phyloP scores from a whole-genome alignment of 2,797 vertebrate species.

The Micrastur ruficollis region DNA sequence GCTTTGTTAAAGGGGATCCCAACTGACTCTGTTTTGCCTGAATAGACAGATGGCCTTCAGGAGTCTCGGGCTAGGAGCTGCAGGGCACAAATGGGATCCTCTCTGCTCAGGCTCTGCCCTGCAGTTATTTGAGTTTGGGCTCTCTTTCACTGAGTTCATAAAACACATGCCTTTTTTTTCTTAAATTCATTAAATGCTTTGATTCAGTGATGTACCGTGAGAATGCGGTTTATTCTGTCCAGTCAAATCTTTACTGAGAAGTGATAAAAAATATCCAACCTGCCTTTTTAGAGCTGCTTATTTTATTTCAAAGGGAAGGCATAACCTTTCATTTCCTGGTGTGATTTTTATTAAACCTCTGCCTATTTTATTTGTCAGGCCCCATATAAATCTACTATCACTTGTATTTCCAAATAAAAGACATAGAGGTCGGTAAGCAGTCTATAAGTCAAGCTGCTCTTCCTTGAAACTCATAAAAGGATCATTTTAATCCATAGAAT shows the following conservation, averaged over 20 bases:
- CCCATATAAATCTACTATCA: background rate
- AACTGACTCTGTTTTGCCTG: fast-evolving
- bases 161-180: background rate
- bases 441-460: background rate
- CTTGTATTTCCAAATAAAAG: background rate
- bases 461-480: constrained; percentile 44
- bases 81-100: background rate
- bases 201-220: background rate
- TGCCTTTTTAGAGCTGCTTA: background rate
- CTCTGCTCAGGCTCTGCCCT: background rate
- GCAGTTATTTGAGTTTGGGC: background rate
- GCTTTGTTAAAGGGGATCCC: background rate
- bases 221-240: background rate
- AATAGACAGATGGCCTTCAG: background rate
- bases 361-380: background rate
- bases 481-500: constrained; percentile 60
- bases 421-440: background rate
- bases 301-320: constrained; percentile 12
- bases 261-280: background rate
- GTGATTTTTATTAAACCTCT: constrained; percentile 34
- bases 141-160: background rate
- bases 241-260: background rate
- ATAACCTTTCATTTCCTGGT: background rate
- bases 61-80: background rate
- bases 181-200: background rate